Base-by-base conservation (phyloP, 2,797 vertebrate genomes). In the Champsocephalus esox region DNA sequence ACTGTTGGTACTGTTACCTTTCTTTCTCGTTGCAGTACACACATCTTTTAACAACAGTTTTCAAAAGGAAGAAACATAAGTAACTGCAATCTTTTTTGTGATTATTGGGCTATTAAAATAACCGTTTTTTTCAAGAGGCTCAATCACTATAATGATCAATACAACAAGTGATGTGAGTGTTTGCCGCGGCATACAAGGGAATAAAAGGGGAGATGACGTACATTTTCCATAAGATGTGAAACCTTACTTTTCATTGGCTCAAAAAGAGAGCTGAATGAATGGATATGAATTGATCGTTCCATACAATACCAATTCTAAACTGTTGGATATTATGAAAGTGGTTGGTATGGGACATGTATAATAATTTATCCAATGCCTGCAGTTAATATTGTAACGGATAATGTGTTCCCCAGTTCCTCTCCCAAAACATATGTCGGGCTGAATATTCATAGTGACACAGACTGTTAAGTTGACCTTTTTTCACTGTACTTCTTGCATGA, bases 401-500 rank as follows among this genome's bases (percentile, higher is more conserved):
- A 66, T 72, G 70, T 48, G 6, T 38, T 38, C 34, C 21, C n/a
- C 46, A 59, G 24, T 62, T 64, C 21, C 56, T 45, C 38, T 38
- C 13, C 21, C 16, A 45, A 13, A 70, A 68, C 43, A 79, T 70
- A 81, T 63, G 66, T 72, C 61, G n/a, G 21, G 3, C 19, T 79
- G 58, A 73, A 69, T 71, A 80, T 83, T 82, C 49, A 68, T 41
- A 14, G 49, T 28, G 48, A 67, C 62, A 21, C n/a, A 43, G 66
- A 4, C 61, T 77, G 44, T 73, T 54, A 56, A 80, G 32, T 60
- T 17, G 51, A 65, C 56, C 28, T 5, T 60, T 28, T 63, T 75
- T 55, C 7, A 2, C 21, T 66, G 51, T 32, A 79, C 87, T 80
- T 87, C 74, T 88, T 87, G 82, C 80, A 34, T 84, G 44, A 79